A percentile compares a stretch with the other conserved stretches of the same genome.
These are phyloP conservation scores for Schlechtendalia chinensis DNA, from an alignment of 1,140 invertebrate genomes.

Conservation along the genomic window DNA sequence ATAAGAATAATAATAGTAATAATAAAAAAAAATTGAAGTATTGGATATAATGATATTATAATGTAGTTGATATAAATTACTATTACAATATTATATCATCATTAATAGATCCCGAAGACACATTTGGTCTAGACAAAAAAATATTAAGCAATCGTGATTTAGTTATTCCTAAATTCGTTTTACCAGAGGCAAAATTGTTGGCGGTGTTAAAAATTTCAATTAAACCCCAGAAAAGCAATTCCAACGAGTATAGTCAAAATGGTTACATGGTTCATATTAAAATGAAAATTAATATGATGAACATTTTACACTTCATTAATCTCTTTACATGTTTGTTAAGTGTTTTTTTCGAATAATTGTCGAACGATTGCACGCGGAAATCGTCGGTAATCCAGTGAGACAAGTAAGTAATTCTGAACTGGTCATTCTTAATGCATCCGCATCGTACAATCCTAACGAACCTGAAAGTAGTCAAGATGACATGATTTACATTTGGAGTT, in stretches of 20 bases:
- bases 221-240: background rate
- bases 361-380: background rate
- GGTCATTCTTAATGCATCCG: background rate
- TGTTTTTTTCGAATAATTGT: background rate
- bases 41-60: too few relatives aligned
- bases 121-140: background rate
- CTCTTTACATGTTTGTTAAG: background rate
- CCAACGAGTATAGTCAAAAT: background rate
- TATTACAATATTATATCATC: too few relatives aligned
- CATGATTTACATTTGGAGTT: background rate
- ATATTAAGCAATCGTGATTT: background rate
- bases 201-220: background rate
- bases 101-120: too few relatives aligned
- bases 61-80: too few relatives aligned
- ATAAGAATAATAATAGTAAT: too few relatives aligned
- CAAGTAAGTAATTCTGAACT: background rate
- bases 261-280: background rate
- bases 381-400: background rate
- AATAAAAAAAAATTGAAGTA: too few relatives aligned
- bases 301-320: background rate
- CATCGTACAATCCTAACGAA: slow-evolving; percentile 28
- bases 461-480: background rate
- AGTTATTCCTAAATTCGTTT: background rate
- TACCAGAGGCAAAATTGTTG: background rate
- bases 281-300: too few relatives aligned